Base-by-base conservation (phyloP, 2,113 vertebrate genomes). In the Chelonoidis abingdonii region DNA sequence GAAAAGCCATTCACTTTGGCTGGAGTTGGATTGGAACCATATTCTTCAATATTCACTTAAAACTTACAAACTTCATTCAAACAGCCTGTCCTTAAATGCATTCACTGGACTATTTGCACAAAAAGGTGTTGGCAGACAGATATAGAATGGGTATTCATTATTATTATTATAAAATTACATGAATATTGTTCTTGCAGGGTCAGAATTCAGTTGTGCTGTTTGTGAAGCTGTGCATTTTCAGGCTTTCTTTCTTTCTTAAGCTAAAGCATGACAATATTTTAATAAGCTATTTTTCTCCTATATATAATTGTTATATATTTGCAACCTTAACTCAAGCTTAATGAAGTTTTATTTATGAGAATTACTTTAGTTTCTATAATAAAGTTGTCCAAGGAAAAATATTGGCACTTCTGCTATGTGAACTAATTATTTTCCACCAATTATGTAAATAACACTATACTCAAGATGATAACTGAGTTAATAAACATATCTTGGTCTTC, bases 351-450 rank as follows among this genome's bases (percentile, higher is more conserved):
- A 96, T 96, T 97, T 94, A 91, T 89, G n/a, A 84, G 35, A 96
- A 96, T 93, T 97, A 90, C 92, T 94, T 97, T 94, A 90, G 76
- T 93, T 97, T 96, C 84, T 95, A 44, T 92, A 93, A 85, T 94
- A 95, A 95, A 90, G n/a, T 31, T 95, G 90, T 35, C 41, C 95
- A 95, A 95, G 3, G n/a, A 95, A 95, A 89, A 81, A 88, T 93
- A 95, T 91, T 94, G 89, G 69, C 89, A 89, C 27, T 49, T 86
- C 89, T 12, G 16, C 82, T 53, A 44, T 87, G 86, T 80, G 65
- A 97, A 93, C 53, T 76, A 94, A 90, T 95, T 95, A 95, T 95
- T 92, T 86, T 85, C n/a, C 92, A 83, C 56, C 62, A 24, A 86
- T 87, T 93, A 79, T 88, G 78, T 91, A 93, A 96, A 78, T 84